Evolutionary conservation across 2,888 invertebrate genomes (phyloP), one percentile per base, ranked within the genome.

Genomic region (Lissonota sp.): DNA sequence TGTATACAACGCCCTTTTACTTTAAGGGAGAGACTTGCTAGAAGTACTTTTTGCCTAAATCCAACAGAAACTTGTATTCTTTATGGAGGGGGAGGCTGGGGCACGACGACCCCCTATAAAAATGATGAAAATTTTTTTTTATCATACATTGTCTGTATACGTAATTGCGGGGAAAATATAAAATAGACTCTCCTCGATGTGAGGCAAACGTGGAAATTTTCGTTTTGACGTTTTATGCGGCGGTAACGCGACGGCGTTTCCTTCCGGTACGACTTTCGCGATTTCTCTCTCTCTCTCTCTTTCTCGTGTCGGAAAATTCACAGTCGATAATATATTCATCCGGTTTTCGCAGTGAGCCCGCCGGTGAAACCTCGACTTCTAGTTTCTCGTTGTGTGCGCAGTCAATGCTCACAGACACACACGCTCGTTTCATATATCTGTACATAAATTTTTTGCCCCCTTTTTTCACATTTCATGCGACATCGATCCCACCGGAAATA

Each of bases 401-500:
- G n/a, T n/a, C n/a, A n/a, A 12, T 26, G 42, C 53, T 7, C 14
- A 53, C n/a, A 51, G 51, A 51, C 12, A n/a, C 16, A 72, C 26
- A 51, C 37, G 62, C 26, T 26, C 26, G 1, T 26, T 51, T 26
- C 7, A 44, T 16, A 40, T 42, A 44, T 44, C 26, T 16, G 14
- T 10, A 72, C 26, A 49, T 49, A 39, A 37, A 62, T 51, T 42
- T 69, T 46, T 40, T 73, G 26, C 40, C 57, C 16, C 46, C 53
- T 84, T 83, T 84, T 80, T 79, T 64, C 62, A 53, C 66, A 79
- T 80, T 83, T 84, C 66, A 66, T 79, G 77, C 71, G 83, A 86
- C 85, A 84, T 83, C 76, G 84, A 85, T 85, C 83, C 81, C 78
- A 81, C 71, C 82, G 78, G 84, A 85, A 85, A 78, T 81, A 74